phyloP scores from a whole-genome alignment of 2,888 invertebrate genomes.

The Podabrus alpinus region DNA sequence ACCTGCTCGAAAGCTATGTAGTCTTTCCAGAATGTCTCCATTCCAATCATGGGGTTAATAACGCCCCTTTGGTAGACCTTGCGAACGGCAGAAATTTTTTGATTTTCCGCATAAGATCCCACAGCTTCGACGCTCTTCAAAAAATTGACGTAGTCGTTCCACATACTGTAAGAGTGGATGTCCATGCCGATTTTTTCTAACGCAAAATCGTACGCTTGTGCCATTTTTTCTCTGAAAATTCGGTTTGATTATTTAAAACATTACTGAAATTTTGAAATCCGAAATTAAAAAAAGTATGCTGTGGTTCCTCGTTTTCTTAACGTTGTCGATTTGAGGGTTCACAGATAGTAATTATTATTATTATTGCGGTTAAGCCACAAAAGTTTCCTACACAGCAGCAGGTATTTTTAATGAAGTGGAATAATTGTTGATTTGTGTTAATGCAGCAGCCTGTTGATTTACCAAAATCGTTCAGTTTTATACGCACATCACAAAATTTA shows the following conservation, averaged over 20 bases:
- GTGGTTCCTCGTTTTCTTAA: too few relatives aligned
- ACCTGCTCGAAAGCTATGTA: conserved; percentile 94
- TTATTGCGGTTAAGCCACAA: too few relatives aligned
- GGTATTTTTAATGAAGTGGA: too few relatives aligned
- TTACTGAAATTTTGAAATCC: neutral
- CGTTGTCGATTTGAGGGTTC: too few relatives aligned
- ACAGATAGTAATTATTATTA: too few relatives aligned
- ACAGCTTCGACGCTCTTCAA: conserved; percentile 95
- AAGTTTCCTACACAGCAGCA: too few relatives aligned
- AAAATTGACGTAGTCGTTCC: conserved; percentile 97
- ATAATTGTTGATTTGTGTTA: too few relatives aligned
- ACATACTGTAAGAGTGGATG: conserved; percentile 93
- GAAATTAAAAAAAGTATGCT: neutral
- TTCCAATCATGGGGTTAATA: conserved; percentile 94
- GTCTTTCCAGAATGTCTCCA: conserved; percentile 96
- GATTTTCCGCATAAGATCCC: conserved; percentile 99
- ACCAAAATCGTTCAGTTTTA: too few relatives aligned
- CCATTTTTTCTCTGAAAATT: conserved; percentile 91
- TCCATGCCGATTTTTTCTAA: conserved; percentile 99
- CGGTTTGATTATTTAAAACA: neutral
- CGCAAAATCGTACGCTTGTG: conserved; percentile 99
- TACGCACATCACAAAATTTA: too few relatives aligned
- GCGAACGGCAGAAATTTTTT: conserved; percentile 96
- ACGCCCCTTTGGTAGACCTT: conserved; percentile 97
- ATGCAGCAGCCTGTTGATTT: too few relatives aligned